phyloP scores from a whole-genome alignment of 2,113 vertebrate species.

The Austrofundulus limnaeus region DNA sequence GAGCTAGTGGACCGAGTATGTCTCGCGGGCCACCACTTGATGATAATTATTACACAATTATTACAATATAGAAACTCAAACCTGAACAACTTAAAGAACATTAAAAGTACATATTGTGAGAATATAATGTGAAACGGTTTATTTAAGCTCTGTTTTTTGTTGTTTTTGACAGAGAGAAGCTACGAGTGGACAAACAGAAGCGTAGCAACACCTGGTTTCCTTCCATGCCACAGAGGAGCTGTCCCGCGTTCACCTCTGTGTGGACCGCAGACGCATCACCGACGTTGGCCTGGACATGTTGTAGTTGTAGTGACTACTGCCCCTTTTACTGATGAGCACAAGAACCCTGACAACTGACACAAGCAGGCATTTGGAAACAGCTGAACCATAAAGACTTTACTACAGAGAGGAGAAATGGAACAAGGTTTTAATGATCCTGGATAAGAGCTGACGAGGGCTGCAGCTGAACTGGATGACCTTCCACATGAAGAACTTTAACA shows the following conservation, averaged over 20 bases:
- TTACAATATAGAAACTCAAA: too few relatives aligned
- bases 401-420: constrained; percentile 28
- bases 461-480: constrained; percentile 54
- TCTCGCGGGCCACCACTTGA: too few relatives aligned
- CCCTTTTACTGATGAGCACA: constrained; percentile 64
- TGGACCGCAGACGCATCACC: constrained; percentile 51
- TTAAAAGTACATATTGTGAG: too few relatives aligned
- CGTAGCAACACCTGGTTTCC: constrained; percentile 64
- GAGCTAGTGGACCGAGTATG: too few relatives aligned
- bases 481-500: constrained; percentile 25
- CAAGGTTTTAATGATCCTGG: constrained; percentile 36
- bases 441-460: constrained; percentile 33
- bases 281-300: constrained; percentile 50
- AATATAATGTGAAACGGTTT: background rate
- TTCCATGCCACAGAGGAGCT: constrained; percentile 43
- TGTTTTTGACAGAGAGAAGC: constrained; percentile 50
- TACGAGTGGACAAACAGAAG: constrained; percentile 48
- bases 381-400: constrained; percentile 10
- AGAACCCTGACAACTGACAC: constrained; percentile 43
- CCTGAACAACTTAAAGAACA: too few relatives aligned
- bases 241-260: constrained; percentile 34
- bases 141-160: background rate
- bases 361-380: constrained; percentile 8
- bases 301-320: constrained; percentile 52
- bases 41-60: too few relatives aligned